These are phyloP conservation scores for Acanthis flammea DNA, from an alignment of 2,797 vertebrate species.

Conservation along the genomic window DNA sequence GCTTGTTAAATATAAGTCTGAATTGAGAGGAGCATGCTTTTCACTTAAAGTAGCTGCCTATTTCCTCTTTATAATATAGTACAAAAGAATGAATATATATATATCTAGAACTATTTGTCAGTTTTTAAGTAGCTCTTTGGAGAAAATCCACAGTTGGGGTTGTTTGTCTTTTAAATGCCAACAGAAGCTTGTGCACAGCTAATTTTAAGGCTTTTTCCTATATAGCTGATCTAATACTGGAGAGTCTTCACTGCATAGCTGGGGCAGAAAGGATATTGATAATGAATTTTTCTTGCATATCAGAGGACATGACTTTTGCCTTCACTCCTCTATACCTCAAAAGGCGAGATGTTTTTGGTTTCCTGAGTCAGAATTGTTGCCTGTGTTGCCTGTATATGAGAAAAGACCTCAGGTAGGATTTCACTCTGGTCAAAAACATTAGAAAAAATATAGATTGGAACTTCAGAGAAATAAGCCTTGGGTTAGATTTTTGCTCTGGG, in stretches of 20 bases:
- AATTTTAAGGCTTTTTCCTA: not conserved
- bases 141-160: not conserved
- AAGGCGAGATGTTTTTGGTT: not conserved
- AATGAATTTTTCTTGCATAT: fast-evolving
- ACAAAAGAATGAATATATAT: not conserved
- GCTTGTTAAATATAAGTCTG: not conserved
- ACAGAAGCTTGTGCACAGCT: not conserved
- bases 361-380: not conserved
- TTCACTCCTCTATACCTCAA: not conserved
- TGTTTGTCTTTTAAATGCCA: not conserved
- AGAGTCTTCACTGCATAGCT: not conserved
- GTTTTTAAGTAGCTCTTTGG: not conserved
- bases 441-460: not conserved
- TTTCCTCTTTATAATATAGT: not conserved
- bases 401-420: not conserved
- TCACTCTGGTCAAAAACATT: not conserved
- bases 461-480: not conserved
- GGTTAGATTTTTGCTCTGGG: not conserved
- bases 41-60: not conserved
- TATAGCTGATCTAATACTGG: not conserved
- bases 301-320: not conserved
- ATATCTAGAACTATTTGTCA: not conserved
- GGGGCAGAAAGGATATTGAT: not conserved
- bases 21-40: not conserved
- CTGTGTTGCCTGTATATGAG: not conserved